phyloP scores from a whole-genome alignment of 2,113 vertebrate species.

The Vulpes ferrilata region DNA sequence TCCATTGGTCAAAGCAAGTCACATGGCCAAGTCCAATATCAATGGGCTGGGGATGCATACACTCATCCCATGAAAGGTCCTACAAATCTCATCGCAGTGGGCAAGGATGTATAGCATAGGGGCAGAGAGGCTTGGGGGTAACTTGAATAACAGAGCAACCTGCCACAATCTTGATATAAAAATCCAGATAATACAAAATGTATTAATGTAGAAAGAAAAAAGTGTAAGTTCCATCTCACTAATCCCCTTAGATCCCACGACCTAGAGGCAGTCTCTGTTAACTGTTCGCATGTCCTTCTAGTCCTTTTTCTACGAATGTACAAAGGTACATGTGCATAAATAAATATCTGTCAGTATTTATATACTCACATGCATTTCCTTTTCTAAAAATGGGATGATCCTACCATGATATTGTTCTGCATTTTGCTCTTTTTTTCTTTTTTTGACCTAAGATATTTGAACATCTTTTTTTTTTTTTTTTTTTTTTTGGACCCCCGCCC shows the following conservation, averaged over 20 bases:
- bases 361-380: background rate
- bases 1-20: background rate
- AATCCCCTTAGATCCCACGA: background rate
- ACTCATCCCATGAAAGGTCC: background rate
- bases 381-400: background rate
- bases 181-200: background rate
- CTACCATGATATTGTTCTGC: background rate
- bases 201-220: background rate
- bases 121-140: background rate
- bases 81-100: background rate
- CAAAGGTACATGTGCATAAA: background rate
- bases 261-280: background rate
- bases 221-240: background rate
- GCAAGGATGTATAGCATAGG: background rate
- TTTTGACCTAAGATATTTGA: background rate
- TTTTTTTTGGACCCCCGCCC: no score
- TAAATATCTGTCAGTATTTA: background rate
- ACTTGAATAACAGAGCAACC: background rate
- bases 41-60: background rate
- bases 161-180: constrained; percentile 8
- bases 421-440: background rate
- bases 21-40: background rate
- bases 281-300: background rate
- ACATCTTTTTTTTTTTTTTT: background rate
- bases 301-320: background rate